Evolutionary conservation across 1,140 invertebrate species (phyloP).

Genomic region (Heliconius hermathena): DNA sequence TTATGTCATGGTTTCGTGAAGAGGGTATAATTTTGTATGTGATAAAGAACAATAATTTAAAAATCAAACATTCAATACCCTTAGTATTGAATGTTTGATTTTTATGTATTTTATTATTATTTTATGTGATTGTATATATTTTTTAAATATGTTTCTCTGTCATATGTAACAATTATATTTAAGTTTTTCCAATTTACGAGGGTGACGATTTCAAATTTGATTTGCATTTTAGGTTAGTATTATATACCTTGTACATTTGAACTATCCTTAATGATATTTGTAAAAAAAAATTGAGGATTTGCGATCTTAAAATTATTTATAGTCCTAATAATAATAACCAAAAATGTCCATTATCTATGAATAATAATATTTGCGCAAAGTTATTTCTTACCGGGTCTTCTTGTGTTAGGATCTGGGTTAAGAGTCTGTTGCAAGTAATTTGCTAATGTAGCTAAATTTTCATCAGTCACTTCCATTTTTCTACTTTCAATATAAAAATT

Average conservation of each 20-base stretch:
- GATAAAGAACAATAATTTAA: too few species aligned
- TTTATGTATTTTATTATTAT: too few species aligned
- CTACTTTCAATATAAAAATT: neutral
- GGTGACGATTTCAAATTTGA: neutral
- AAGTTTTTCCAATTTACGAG: neutral
- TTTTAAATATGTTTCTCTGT: too few species aligned
- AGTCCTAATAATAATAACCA: too few species aligned
- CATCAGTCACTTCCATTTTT: conserved; percentile 91
- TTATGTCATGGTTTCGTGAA: too few species aligned
- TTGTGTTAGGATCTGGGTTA: conserved; percentile 90
- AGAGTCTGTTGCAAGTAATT: conserved; percentile 94
- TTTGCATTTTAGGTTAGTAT: neutral
- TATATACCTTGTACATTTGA: neutral
- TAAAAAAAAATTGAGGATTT: too few species aligned
- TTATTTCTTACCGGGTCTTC: conserved; percentile 88
- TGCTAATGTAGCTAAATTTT: conserved; percentile 90
- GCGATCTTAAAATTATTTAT: too few species aligned
- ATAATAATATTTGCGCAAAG: neutral
- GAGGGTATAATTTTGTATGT: too few species aligned
- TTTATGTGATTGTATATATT: too few species aligned
- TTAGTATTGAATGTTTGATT: too few species aligned
- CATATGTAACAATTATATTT: neutral
- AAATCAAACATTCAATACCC: too few species aligned
- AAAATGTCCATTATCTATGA: neutral
- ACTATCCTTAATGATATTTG: too few species aligned